Conservation (phyloP, 2,888 invertebrate species). For the Orchestes rusci region DNA sequence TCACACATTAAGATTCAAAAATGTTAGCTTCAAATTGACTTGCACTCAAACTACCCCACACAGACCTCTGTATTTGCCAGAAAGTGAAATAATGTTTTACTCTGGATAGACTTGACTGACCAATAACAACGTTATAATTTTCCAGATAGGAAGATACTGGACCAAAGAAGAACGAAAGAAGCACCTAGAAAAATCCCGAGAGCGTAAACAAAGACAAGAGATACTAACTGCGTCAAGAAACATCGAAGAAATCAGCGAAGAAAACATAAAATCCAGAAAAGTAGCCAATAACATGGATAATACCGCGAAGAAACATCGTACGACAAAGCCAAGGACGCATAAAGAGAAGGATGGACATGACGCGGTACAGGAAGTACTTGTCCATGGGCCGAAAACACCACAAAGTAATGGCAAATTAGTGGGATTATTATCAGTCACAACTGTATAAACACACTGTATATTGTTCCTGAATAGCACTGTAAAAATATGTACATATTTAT, state of each 20-base stretch:
- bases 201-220: conserved; percentile 50
- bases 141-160: conserved; percentile 60
- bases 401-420: conserved; percentile 49
- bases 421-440: conserved; percentile 51
- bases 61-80: too few relatives aligned
- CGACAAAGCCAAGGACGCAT: conserved; percentile 39
- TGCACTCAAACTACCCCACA: too few relatives aligned
- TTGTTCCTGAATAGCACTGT: conserved; percentile 6
- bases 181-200: conserved; percentile 63
- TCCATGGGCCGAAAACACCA: conserved; percentile 43
- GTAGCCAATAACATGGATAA: conserved; percentile 42
- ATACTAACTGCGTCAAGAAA: conserved; percentile 33
- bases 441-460: conserved; percentile 43
- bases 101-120: too few relatives aligned
- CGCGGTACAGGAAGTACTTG: conserved; percentile 53
- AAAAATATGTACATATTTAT: background rate
- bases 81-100: too few relatives aligned
- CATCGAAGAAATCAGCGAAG: conserved; percentile 34
- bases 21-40: too few relatives aligned
- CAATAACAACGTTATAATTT: too few relatives aligned
- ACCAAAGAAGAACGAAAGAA: conserved; percentile 66
- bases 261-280: conserved; percentile 36
- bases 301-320: conserved; percentile 45
- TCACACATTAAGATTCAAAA: too few relatives aligned
- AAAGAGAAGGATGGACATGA: conserved; percentile 39